Evolutionary conservation across 2,797 vertebrate genomes (phyloP), one percentile per base, ranked within the genome.

Genomic region (Clarias laeviceps): DNA sequence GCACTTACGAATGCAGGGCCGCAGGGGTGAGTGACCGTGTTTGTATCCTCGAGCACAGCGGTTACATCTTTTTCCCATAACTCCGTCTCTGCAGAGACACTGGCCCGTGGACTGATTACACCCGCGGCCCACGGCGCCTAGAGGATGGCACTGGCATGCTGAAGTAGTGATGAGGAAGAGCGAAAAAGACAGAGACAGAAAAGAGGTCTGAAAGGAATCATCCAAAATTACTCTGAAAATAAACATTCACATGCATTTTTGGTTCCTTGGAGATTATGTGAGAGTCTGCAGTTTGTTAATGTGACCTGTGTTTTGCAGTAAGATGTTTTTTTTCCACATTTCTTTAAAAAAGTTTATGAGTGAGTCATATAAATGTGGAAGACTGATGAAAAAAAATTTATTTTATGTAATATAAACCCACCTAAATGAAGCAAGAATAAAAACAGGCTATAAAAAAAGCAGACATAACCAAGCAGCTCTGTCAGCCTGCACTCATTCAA

Each of bases 21-120:
- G 92, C 3, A 95, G 93, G 0, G 96, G 94, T 0, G 96, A 97
- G 84, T 88, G 94, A 59, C 97, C 96, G 91, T 97, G 97, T 90
- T 97, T 96, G 92, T 93, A 98, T 70, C 97, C 97, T 0, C 92
- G 93, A 27, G 95, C 93, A 40, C 97, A 97, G 87, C 95, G 97
- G 91, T 95, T 97, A 88, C 97, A 98, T 45, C 94, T 94, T 83
- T 94, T 92, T 73, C 97, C 97, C 0, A 93, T 96, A 90, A 98
- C 97, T 1, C 97, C 97, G 1, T 96, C 93, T 82, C 96, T 96
- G 92, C 97, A 98, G 82, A 96, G 92, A 87, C 97, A 97, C 89
- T 97, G 97, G 40, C 97, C 97, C 0, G 96, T 95, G 2, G 96
- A 97, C 93, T 97, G 96, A 92, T 97, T 98, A 89, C 97, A 98